Base-by-base conservation (phyloP, 2,797 vertebrate species). In the Geotrypetes seraphini region DNA sequence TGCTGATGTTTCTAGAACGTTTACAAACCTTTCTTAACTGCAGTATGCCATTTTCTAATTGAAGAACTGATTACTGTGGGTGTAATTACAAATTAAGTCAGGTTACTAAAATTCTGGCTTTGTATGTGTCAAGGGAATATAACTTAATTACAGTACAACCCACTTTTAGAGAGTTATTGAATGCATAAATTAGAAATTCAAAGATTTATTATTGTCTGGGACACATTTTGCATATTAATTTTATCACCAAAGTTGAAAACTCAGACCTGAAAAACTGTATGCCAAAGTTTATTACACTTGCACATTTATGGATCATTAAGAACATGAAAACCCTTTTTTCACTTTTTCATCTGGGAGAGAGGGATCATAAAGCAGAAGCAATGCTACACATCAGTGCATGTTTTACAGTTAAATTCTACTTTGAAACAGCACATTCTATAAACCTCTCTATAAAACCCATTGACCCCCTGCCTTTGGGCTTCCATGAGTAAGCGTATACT, bases 51-150 rank as follows among this genome's bases (percentile, higher is more conserved):
- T 60, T 46, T 11, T 9, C 31, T 64, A 58, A 73, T 38, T 62
- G 50, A 71, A n/a, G n/a, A n/a, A 58, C 30, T 63, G 53, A 66
- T 71, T 69, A 51, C n/a, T n/a, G n/a, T n/a, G n/a, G 31, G 43
- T 50, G 34, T 56, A 51, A 65, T 71, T 60, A 67, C 52, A 63
- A 64, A 64, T 51, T 46, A 55, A 51, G n/a, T 45, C 58, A 16
- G 53, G 58, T 64, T 70, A 59, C 44, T 39, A 53, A 48, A 60
- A 54, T 45, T 34, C 48, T 56, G 42, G 30, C 50, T 45, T 60
- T 60, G 53, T 33, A 49, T 0, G 5, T 55, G 50, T 39, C 38
- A 32, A 16, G 62, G 57, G 57, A 42, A 56, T 61, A 36, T 30
- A 54, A 60, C 62, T 69, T 74, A 69, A 69, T 67, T 70, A 61